A percentile compares a stretch with the other conserved stretches of the same genome.
Evolutionary conservation across 2,113 vertebrate genomes (phyloP).

Genomic region (Onychorhynchus coronatus): DNA sequence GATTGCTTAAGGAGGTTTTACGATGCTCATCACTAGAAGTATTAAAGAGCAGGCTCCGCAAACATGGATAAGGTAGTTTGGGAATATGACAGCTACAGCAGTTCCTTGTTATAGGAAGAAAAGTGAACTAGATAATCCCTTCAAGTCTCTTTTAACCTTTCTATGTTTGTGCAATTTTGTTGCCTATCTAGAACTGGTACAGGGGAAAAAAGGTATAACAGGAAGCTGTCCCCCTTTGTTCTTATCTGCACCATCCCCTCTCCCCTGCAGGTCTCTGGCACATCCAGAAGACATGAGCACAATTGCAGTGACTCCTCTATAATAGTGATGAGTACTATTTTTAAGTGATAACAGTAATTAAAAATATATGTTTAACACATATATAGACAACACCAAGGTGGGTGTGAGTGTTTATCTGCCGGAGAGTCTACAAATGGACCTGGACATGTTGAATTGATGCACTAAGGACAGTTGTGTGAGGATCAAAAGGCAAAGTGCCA

Average conservation of each 20-base stretch:
- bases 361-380: neutral
- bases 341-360: neutral
- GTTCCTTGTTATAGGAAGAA: neutral
- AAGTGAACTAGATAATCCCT: neutral
- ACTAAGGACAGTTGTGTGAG: accelerated
- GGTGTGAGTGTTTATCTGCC: neutral
- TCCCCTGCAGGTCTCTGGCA: neutral
- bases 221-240: neutral
- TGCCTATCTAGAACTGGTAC: neutral
- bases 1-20: neutral
- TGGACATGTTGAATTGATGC: neutral
- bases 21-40: neutral
- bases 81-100: neutral
- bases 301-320: neutral
- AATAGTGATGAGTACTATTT: neutral
- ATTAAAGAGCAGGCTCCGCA: neutral
- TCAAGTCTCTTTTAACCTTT: neutral
- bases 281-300: neutral
- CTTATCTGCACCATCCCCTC: neutral
- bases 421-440: neutral
- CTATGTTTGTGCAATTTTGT: neutral
- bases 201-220: neutral
- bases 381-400: neutral
- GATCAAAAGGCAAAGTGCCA: accelerated
- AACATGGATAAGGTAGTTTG: neutral